Conservation (phyloP, 2,888 invertebrate genomes). For the Heliothis peltigera region DNA sequence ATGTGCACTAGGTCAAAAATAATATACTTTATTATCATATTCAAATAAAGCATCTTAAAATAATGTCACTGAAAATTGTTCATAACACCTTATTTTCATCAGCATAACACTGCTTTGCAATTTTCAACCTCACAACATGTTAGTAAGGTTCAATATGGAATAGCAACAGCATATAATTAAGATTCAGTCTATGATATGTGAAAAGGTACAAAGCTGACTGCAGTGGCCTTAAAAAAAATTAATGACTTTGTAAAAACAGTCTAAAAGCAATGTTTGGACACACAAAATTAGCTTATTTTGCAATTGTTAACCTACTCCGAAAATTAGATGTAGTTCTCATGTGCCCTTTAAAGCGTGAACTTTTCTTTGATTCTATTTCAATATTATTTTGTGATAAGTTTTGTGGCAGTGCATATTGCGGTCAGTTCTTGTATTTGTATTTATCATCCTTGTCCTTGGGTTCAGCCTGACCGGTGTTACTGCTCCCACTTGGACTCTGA, state of each 20-base stretch:
- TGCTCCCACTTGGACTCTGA: constrained; percentile 66
- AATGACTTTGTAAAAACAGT: too few relatives aligned
- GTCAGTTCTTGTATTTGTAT: constrained; percentile 79
- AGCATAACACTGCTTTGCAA: background rate
- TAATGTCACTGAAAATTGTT: background rate
- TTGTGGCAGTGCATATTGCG: constrained; percentile 18
- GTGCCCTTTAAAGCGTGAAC: background rate
- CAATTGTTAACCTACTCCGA: too few relatives aligned
- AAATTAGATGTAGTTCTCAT: background rate
- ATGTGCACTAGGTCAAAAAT: too few relatives aligned
- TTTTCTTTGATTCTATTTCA: constrained; percentile 2
- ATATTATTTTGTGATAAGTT: background rate
- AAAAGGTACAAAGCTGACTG: background rate
- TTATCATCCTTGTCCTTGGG: constrained; percentile 63
- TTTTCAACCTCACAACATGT: background rate
- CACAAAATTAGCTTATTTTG: too few relatives aligned
- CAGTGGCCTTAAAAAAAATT: background rate
- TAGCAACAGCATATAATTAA: background rate
- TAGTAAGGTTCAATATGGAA: constrained; percentile 30
- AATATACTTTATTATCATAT: too few relatives aligned
- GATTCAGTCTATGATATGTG: constrained; percentile 20
- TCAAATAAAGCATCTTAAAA: too few relatives aligned
- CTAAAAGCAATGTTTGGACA: too few relatives aligned
- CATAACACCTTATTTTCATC: background rate
- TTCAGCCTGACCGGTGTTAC: constrained; percentile 41